Conservation (phyloP, 2,888 invertebrate genomes). For the Plutella xylostella region DNA sequence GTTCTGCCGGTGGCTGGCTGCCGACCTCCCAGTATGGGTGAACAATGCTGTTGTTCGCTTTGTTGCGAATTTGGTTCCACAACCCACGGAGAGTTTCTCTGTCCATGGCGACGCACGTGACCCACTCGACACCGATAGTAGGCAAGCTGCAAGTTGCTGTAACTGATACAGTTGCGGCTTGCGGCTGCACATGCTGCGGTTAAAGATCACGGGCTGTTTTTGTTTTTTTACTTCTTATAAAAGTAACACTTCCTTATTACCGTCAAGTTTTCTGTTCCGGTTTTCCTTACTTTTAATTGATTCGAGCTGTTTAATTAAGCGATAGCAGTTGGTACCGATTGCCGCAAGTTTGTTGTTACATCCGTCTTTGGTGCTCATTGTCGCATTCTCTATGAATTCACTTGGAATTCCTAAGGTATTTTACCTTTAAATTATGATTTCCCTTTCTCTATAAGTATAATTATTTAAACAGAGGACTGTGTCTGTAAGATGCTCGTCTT, state of each 20-base stretch:
- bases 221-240: neutral
- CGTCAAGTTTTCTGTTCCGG: slow-evolving; percentile 32
- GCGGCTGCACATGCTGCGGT: slow-evolving; percentile 14
- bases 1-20: slow-evolving; percentile 28
- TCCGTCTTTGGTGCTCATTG: slow-evolving; percentile 9
- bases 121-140: slow-evolving; percentile 22
- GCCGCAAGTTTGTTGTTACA: slow-evolving; percentile 21
- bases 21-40: slow-evolving; percentile 19
- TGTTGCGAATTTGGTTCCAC: neutral
- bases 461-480: too few species aligned
- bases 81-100: too few species aligned
- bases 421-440: too few species aligned
- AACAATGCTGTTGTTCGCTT: neutral
- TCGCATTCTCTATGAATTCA: neutral
- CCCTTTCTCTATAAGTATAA: too few species aligned
- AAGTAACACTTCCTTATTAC: slow-evolving; percentile 36
- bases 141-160: slow-evolving; percentile 21
- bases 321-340: slow-evolving; percentile 21
- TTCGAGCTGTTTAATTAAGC: slow-evolving; percentile 19
- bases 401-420: too few species aligned
- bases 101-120: slow-evolving; percentile 19
- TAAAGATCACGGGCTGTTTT: slow-evolving; percentile 19
- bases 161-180: slow-evolving; percentile 19
- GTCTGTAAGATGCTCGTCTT: too few species aligned
- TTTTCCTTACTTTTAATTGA: slow-evolving; percentile 24